Conservation (phyloP, 2,113 vertebrate species). For the Perca fluviatilis region DNA sequence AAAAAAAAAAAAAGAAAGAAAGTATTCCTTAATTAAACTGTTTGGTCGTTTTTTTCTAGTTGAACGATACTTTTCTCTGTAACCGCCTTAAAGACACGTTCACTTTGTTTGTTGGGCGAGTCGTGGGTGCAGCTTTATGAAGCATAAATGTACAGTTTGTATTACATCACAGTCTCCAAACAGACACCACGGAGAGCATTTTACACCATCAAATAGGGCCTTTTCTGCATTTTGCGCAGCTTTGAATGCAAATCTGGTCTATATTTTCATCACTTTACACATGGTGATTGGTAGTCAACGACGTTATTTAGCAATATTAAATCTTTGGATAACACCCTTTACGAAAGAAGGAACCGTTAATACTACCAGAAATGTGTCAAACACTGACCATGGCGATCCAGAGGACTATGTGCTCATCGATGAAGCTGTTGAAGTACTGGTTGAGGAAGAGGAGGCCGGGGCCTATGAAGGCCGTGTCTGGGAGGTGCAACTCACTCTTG, state of each 20-base stretch:
- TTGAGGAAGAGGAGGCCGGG: slow-evolving; percentile 96
- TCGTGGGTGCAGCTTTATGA: not conserved
- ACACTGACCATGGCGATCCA: slow-evolving; percentile 90
- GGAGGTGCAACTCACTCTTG: slow-evolving; percentile 94
- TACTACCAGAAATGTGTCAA: not conserved
- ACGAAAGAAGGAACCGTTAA: not conserved
- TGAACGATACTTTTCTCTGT: not conserved
- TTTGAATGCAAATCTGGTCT: not conserved
- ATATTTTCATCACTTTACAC: not conserved
- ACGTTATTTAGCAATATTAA: not conserved
- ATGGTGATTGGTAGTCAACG: not conserved
- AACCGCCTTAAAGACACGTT: too few species aligned
- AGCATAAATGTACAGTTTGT: not conserved
- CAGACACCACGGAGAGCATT: not conserved
- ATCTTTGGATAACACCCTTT: not conserved
- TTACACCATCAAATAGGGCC: not conserved
- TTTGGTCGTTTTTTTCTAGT: not conserved
- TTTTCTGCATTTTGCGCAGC: not conserved
- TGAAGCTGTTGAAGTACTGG: slow-evolving; percentile 96
- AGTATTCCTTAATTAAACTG: too few species aligned
- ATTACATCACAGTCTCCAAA: not conserved
- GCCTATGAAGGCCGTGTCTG: slow-evolving; percentile 95
- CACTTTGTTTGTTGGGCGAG: not conserved
- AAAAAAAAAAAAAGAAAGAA: not conserved
- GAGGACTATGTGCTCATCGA: slow-evolving; percentile 94